Evolutionary conservation across 2,113 vertebrate genomes (phyloP).

Genomic region (Carettochelys insculpta): DNA sequence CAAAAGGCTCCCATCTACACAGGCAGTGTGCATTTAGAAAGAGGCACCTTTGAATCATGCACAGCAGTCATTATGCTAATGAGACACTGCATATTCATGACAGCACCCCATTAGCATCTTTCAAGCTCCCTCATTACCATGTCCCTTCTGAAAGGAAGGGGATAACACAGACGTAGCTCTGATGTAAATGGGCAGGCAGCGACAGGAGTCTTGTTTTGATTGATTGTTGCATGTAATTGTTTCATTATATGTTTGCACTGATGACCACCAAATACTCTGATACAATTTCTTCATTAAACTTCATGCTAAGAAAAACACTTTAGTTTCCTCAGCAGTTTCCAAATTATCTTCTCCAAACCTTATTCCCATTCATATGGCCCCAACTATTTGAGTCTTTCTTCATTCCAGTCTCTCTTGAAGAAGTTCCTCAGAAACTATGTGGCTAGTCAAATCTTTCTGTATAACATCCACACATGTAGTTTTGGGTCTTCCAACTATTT

Average conservation of each 20-base stretch:
- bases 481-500: not conserved
- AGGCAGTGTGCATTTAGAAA: too few species aligned
- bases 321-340: not conserved
- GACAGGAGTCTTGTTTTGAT: not conserved
- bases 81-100: too few species aligned
- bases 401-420: not conserved
- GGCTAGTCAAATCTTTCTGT: not conserved
- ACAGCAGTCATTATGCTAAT: too few species aligned
- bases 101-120: too few species aligned
- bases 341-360: not conserved
- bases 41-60: too few species aligned
- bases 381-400: not conserved
- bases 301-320: rapidly evolving
- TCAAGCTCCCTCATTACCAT: too few species aligned
- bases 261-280: not conserved
- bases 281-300: not conserved
- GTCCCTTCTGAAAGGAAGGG: too few species aligned
- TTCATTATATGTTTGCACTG: slow-evolving; percentile 6
- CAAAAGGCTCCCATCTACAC: too few species aligned
- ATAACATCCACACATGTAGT: not conserved
- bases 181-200: not conserved
- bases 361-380: not conserved
- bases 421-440: not conserved
- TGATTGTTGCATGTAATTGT: not conserved
- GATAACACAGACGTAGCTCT: too few species aligned